Base-by-base conservation (phyloP, 2,888 invertebrate genomes). In the Malachius bipustulatus region DNA sequence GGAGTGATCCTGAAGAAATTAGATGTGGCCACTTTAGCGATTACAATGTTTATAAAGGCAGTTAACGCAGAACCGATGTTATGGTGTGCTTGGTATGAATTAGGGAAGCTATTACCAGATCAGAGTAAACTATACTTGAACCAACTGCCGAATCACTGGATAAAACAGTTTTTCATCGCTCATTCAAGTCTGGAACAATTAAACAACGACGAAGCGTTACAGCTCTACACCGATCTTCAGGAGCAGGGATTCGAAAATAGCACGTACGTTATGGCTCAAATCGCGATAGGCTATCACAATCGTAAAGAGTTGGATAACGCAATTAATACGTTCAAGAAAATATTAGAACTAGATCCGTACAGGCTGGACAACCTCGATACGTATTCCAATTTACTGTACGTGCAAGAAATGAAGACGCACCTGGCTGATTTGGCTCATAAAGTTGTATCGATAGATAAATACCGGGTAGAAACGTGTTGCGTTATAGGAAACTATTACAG, bases 401-500 rank as follows among this genome's bases (percentile, higher is more conserved):
- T 97, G 8, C 87, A 88, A 63, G 93, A 93, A 57, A 75, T 88
- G 65, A 77, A 85, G 54, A 87, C 84, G 46, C 90, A 94, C 59
- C 69, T 98, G 46, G 89, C 94, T 2, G 78, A 87, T 59, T 69
- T 98, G 42, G 97, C 97, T 1, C 93, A 97, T 55, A 81, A 81
- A 52, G 89, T 91, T 29, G 85, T 87, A 34, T 81, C 85, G 51
- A 88, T 94, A 48, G 94, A 98, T 62, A 96, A 96, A 64, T 98
- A 94, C 58, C 70, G 89, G 47, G 88, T 93, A 13, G 96, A 98
- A 66, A 97, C 97, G 0, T 97, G 97, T 61, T 94, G 91, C 65
- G 89, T 97, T 44, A 87, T 98, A 57, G 96, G 93, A 32, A 97
- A 98, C 66, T 94, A 94, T 63, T 96, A 96, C 65, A 91, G 94